Evolutionary conservation across 2,113 vertebrate genomes (phyloP), one percentile per base, ranked within the genome.

Genomic region (Toxotes jaculatrix): DNA sequence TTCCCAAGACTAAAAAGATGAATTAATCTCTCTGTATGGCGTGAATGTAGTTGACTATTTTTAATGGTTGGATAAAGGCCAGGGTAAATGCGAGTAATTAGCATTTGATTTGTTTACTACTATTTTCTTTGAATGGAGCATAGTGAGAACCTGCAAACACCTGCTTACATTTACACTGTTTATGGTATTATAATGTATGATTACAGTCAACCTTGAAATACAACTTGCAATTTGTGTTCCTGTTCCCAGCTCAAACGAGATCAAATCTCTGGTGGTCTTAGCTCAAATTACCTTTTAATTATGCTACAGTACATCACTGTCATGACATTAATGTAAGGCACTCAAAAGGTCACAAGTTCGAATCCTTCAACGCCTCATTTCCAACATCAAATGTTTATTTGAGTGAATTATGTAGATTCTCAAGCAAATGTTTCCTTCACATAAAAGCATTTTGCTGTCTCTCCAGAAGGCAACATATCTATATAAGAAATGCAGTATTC

Each of bases 371-470:
- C 9, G 17, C 34, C 16, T 42, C 38, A 57, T 81, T 77, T 83
- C 72, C n/a, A 62, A 47, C 72, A 75, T 72, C 61, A 71, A 47
- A 66, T 80, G 72, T 75, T 75, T 51, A 70, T 62, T 75, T 63
- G 51, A 76, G 47, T 75, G 42, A 84, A 88, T 84, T 80, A 88
- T 82, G 49, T 62, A 86, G 51, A 14, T 67, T 79, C 51, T 16
- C 45, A 38, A 68, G 61, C 27, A 40, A 45, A 53, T 38, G 45
- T 81, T 74, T 72, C 27, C 19, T 38, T 64, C 47, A 74, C 77
- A 81, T 90, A 74, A 90, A 90, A 87, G 77, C 73, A 79, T 79
- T 85, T 68, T 79, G 53, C 53, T 87, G 79, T 88, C 61, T 72
- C 34, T 69, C 67, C 79, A 77, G 40, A 34, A 34, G 79, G 57